Conservation (phyloP, 1,140 invertebrate species). For the Caenorhabditis remanei region DNA sequence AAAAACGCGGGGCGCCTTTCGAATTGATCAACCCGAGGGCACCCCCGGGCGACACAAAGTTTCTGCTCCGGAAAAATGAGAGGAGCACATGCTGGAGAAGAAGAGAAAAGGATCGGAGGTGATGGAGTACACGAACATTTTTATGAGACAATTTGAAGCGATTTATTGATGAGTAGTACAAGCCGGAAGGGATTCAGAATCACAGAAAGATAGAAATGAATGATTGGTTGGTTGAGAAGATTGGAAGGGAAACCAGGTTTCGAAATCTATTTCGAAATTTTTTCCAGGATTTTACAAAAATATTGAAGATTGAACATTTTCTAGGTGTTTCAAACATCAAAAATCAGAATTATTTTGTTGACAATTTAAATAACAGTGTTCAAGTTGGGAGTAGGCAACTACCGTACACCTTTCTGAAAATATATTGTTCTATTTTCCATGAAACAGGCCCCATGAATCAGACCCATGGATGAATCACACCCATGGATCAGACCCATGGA, state of each 20-base stretch:
- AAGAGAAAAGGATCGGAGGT: neutral
- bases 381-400: too few relatives aligned
- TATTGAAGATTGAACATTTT: too few relatives aligned
- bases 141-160: constrained; percentile 25
- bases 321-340: too few relatives aligned
- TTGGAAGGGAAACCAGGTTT: neutral
- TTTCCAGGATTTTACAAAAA: too few relatives aligned
- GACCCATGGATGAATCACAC: too few relatives aligned
- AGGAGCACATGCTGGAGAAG: constrained; percentile 14
- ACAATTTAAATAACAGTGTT: too few relatives aligned
- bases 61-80: constrained; percentile 7
- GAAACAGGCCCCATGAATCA: too few relatives aligned
- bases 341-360: too few relatives aligned
- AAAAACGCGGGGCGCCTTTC: constrained; percentile 40
- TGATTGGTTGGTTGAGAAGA: constrained; percentile 1
- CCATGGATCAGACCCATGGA: too few relatives aligned
- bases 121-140: constrained; percentile 32
- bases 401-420: too few relatives aligned
- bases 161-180: constrained; percentile 43
- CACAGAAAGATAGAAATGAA: neutral
- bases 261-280: neutral
- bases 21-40: constrained; percentile 43
- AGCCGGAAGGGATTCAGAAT: constrained; percentile 10
- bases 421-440: too few relatives aligned
- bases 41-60: constrained; percentile 4